phyloP scores from a whole-genome alignment of 1,140 invertebrate genomes.

The Drosophila truncata region DNA sequence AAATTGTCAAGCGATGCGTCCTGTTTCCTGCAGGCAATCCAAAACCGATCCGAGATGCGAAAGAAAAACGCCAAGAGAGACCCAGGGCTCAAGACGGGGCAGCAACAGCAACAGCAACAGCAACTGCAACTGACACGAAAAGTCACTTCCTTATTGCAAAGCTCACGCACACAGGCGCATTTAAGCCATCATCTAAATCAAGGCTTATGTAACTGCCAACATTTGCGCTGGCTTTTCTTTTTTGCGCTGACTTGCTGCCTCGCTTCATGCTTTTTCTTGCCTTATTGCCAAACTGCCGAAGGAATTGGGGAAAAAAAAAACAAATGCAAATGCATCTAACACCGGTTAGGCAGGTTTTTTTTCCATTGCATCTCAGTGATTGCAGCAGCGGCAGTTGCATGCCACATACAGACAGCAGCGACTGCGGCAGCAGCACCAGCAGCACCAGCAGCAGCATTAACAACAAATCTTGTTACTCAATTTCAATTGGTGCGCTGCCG shows the following conservation, averaged over 20 bases:
- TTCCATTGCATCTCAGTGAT: slow-evolving; percentile 30
- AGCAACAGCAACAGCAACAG: slow-evolving; percentile 4
- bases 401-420: slow-evolving; percentile 40
- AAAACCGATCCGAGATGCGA: slow-evolving; percentile 21
- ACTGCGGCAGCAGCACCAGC: slow-evolving; percentile 18
- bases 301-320: slow-evolving; percentile 16
- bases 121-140: slow-evolving; percentile 64
- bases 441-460: slow-evolving; percentile 21
- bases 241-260: slow-evolving; percentile 12
- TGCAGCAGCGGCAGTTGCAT: slow-evolving; percentile 66
- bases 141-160: slow-evolving; percentile 81
- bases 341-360: slow-evolving; percentile 77
- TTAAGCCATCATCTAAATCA: slow-evolving; percentile 79
- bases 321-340: slow-evolving; percentile 81
- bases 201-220: slow-evolving; percentile 77
- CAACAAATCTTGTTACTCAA: slow-evolving; percentile 79
- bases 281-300: slow-evolving; percentile 71
- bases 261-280: slow-evolving; percentile 29
- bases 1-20: slow-evolving; percentile 72
- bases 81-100: slow-evolving; percentile 3
- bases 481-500: slow-evolving; percentile 77
- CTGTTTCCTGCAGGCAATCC: slow-evolving; percentile 47
- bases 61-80: slow-evolving; percentile 23
- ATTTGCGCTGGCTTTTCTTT: slow-evolving; percentile 51
- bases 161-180: slow-evolving; percentile 37